These are phyloP conservation scores for Cephonodes hylas DNA, from an alignment of 2,888 invertebrate genomes.

Conservation along the genomic window DNA sequence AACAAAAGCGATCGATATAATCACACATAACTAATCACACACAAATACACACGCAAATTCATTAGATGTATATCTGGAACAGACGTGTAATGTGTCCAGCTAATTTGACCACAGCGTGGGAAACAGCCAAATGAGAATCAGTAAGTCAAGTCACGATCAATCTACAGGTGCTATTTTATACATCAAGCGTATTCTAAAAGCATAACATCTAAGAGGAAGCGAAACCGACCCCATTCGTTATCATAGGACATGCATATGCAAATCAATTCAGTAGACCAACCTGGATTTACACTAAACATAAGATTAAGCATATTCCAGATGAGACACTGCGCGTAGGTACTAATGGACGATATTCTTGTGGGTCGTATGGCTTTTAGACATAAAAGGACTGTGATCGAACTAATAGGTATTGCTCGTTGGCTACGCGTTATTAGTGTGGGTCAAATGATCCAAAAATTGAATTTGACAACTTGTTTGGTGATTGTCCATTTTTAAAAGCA, in stretches of 20 bases:
- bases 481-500: too few species aligned
- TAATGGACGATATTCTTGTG: neutral
- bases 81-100: neutral
- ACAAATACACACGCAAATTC: neutral
- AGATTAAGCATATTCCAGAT: constrained; percentile 1
- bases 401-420: too few species aligned
- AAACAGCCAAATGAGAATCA: neutral
- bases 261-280: constrained; percentile 50
- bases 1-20: too few species aligned
- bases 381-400: too few species aligned
- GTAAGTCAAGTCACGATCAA: constrained; percentile 11
- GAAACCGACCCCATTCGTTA: constrained; percentile 49
- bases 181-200: constrained; percentile 10
- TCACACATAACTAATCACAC: neutral
- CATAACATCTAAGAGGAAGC: constrained; percentile 23
- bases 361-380: too few species aligned
- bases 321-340: neutral
- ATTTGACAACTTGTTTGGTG: too few species aligned
- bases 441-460: too few species aligned
- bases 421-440: too few species aligned
- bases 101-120: neutral
- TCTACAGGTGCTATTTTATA: constrained; percentile 14
- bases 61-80: neutral
- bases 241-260: constrained; percentile 61
- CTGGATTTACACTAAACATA: constrained; percentile 14